Base-by-base conservation (phyloP, 2,888 invertebrate species). In the Mythimna vitellina region DNA sequence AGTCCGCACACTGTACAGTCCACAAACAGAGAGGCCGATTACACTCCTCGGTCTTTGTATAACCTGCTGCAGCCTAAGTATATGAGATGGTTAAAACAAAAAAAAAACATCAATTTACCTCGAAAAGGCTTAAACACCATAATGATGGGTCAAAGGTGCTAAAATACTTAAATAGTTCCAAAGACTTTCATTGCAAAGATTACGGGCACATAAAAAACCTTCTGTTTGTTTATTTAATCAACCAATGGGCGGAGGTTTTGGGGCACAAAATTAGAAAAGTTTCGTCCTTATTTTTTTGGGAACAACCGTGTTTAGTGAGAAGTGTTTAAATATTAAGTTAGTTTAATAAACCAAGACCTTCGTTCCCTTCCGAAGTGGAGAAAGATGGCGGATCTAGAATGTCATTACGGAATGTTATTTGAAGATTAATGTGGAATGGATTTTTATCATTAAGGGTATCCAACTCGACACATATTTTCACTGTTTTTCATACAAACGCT, bases 311-410 rank as follows among this genome's bases (percentile, higher is more conserved):
- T 87, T 87, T 78, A 85, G 84, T 86, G 88, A 88, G 88, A 89
- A 91, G 88, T 89, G 88, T 89, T 92, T 89, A 91, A 92, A 91
- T 92, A 92, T 92, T 91, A 89, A 89, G 87, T 89, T 89, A 88
- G 88, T 88, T 91, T 91, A 89, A 86, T 86, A 89, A 87, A 86
- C 74, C 80, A 76, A 71, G 80, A 63, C 84, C 82, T 86, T 46
- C 53, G 46, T 29, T 25, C 56, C 81, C 78, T 86, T 88, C 80
- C 78, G 66, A 78, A 84, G 77, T 83, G 80, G 78, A 38, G 10
- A 65, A 76, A 73, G 76, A 82, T 70, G 73, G 72, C 38, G 22
- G 62, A 71, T 70, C 75, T 71, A 62, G 70, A 73, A 79, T 78
- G 78, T 78, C 78, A 63, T 82, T 74, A 74, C 22, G 20, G 65